Evolutionary conservation across 2,888 invertebrate genomes (phyloP).

Genomic region (Drosophila setosimentum): DNA sequence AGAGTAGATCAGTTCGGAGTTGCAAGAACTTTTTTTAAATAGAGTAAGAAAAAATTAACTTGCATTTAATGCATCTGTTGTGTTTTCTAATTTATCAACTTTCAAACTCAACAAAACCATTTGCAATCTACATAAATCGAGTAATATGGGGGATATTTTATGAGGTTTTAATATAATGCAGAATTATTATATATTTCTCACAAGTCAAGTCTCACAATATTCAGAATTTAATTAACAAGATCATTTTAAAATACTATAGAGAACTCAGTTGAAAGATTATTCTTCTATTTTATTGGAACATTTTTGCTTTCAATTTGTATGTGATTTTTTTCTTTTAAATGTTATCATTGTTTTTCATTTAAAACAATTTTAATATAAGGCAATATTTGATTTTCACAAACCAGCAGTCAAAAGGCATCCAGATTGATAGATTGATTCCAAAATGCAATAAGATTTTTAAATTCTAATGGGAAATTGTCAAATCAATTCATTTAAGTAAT

Average conservation of each 20-base stretch:
- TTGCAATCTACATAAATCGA: background rate
- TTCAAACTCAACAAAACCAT: background rate
- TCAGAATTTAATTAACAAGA: background rate
- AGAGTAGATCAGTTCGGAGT: background rate
- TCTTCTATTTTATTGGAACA: background rate
- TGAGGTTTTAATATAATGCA: background rate
- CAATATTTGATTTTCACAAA: background rate
- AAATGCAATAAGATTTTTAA: background rate
- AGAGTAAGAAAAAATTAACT: background rate
- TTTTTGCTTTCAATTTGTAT: background rate
- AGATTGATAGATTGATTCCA: rapidly evolving
- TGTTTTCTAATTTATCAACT: background rate
- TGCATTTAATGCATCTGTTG: background rate
- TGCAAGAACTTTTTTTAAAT: rapidly evolving
- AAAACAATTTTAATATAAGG: background rate
- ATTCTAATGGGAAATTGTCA: background rate
- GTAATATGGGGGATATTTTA: background rate
- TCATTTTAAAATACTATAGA: background rate
- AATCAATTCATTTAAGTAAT: background rate
- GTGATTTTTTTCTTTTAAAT: too few species aligned
- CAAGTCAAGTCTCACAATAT: background rate
- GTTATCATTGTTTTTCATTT: background rate
- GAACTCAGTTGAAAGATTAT: background rate
- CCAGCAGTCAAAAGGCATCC: background rate
- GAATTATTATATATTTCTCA: background rate